These are phyloP conservation scores for Ennomos erosarius DNA, from an alignment of 2,888 invertebrate genomes.

Conservation along the genomic window DNA sequence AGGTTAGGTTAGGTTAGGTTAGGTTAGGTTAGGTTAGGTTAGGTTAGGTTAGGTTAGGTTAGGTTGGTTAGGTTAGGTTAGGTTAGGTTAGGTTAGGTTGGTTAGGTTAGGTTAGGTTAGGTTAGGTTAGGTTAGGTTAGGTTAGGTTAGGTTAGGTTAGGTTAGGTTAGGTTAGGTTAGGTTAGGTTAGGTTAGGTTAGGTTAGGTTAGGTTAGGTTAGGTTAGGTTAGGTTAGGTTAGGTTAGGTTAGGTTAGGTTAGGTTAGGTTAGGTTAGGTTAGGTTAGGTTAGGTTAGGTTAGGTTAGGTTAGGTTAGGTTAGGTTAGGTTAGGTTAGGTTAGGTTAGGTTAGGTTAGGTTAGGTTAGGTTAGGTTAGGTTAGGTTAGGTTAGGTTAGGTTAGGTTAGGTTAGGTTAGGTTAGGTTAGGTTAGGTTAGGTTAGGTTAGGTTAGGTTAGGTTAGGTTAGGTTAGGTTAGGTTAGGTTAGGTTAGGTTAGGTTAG, in stretches of 20 bases:
- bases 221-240: constrained; percentile 26
- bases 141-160: constrained; percentile 35
- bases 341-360: too few relatives aligned
- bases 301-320: constrained; percentile 23
- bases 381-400: constrained; percentile 32
- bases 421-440: constrained; percentile 28
- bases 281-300: constrained; percentile 31
- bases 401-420: constrained; percentile 32
- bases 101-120: constrained; percentile 33
- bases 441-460: constrained; percentile 19
- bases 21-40: constrained; percentile 14
- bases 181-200: constrained; percentile 38
- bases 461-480: constrained; percentile 21
- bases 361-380: too few relatives aligned
- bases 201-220: constrained; percentile 33
- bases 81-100: constrained; percentile 14
- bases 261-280: constrained; percentile 37
- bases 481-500: constrained; percentile 29
- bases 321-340: constrained; percentile 17
- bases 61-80: constrained; percentile 13
- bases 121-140: constrained; percentile 36
- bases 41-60: constrained; percentile 14
- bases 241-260: constrained; percentile 37
- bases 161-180: constrained; percentile 36
- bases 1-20: constrained; percentile 14